Conservation (phyloP, 1,140 invertebrate species). For the Cheumatopsyche charites region DNA sequence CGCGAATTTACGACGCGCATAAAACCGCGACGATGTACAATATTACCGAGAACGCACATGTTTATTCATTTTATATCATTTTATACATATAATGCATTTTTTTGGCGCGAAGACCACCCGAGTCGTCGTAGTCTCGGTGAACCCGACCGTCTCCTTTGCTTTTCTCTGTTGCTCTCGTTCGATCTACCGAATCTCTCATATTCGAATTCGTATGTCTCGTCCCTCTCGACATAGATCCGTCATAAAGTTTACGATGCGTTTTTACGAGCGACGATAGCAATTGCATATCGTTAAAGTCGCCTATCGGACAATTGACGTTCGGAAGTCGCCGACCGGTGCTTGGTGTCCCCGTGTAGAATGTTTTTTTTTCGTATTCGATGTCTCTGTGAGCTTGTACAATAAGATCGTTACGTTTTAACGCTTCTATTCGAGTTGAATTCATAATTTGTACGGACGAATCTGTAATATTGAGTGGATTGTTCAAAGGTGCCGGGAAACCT, state of each 20-base stretch:
- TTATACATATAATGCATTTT: constrained; percentile 22
- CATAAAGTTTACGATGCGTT: constrained; percentile 36
- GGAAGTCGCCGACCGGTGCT: background rate
- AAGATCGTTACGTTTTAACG: no score
- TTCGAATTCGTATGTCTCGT: no score
- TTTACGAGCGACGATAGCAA: constrained; percentile 27
- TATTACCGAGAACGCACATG: background rate
- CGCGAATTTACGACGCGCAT: no score
- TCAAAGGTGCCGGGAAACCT: no score
- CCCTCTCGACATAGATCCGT: constrained; percentile 21
- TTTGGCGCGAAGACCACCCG: constrained; percentile 26
- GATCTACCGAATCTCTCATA: constrained; percentile 10
- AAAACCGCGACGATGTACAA: no score
- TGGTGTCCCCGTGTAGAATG: no score
- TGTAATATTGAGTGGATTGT: no score
- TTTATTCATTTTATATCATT: background rate
- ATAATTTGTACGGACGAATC: no score
- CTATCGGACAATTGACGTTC: background rate
- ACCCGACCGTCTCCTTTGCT: no score
- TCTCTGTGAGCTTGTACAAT: background rate
- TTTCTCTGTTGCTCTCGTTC: no score
- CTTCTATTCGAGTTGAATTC: no score
- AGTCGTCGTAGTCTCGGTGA: constrained; percentile 11
- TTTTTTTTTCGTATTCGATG: background rate
- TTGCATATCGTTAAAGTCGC: background rate